A percentile compares a stretch with the other conserved stretches of the same genome.
phyloP scores from a whole-genome alignment of 2,797 vertebrate genomes.

The Spinus pinus region DNA sequence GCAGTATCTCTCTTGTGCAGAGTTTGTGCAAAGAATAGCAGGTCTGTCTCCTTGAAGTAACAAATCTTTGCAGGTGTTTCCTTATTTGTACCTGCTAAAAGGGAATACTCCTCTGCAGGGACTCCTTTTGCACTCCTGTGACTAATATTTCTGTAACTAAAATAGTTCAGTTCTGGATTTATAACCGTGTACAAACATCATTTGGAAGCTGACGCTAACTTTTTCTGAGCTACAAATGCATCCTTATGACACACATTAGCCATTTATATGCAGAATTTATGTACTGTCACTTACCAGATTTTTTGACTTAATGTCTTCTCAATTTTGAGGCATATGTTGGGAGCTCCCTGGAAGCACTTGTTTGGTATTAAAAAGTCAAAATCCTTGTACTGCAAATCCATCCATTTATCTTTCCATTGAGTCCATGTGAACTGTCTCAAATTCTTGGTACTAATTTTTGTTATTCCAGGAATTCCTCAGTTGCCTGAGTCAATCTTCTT shows the following conservation, averaged over 20 bases:
- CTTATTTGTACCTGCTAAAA: constrained; percentile 73
- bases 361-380: constrained; percentile 17
- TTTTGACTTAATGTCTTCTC: constrained; percentile 24
- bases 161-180: constrained; percentile 61
- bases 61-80: constrained; percentile 72
- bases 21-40: constrained; percentile 72
- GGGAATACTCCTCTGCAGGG: constrained; percentile 74
- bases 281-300: constrained; percentile 43
- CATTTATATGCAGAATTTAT: constrained; percentile 43
- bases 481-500: constrained; percentile 41
- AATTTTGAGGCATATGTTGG: not conserved
- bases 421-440: not conserved
- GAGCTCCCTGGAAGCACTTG: constrained; percentile 32
- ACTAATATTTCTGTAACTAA: constrained; percentile 75
- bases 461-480: constrained; percentile 27
- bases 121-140: constrained; percentile 74
- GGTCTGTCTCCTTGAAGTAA: constrained; percentile 74
- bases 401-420: not conserved
- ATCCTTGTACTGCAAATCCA: not conserved
- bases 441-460: not conserved
- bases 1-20: constrained; percentile 70
- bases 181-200: constrained; percentile 59
- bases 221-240: constrained; percentile 65
- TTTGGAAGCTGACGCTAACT: constrained; percentile 64
- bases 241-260: constrained; percentile 61